Percentiles rank a stretch among this genome's conserved stretches.
phyloP scores from a whole-genome alignment of 2,113 vertebrate species.

The Oxyruncus cristatus region DNA sequence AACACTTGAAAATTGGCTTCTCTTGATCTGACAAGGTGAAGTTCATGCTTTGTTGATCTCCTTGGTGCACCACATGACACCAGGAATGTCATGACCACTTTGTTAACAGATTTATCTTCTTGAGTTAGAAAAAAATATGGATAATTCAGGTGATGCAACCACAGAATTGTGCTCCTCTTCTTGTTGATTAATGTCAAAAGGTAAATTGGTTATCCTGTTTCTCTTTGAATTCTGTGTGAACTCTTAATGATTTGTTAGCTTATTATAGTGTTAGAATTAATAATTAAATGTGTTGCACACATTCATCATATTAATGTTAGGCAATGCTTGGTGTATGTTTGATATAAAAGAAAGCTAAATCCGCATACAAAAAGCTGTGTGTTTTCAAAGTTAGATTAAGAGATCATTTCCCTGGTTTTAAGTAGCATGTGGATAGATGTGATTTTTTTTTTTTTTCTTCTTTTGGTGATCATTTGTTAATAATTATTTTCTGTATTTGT shows the following conservation, averaged over 20 bases:
- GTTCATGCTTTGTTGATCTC: slow-evolving; percentile 36
- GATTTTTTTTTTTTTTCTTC: not conserved
- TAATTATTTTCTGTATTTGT: not conserved
- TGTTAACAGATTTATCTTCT: slow-evolving; percentile 54
- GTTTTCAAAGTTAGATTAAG: not conserved
- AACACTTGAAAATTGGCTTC: slow-evolving; percentile 24
- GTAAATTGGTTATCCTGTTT: not conserved
- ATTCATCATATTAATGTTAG: not conserved
- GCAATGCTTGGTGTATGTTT: not conserved
- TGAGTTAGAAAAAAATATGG: not conserved
- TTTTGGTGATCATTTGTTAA: not conserved
- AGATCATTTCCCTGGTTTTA: not conserved
- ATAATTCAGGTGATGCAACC: not conserved
- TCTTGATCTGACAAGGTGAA: slow-evolving; percentile 18
- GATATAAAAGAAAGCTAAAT: not conserved
- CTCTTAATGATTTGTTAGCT: not conserved
- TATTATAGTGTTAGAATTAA: not conserved
- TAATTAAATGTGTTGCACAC: not conserved
- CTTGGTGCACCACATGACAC: not conserved
- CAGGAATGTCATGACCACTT: slow-evolving; percentile 39
- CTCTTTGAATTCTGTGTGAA: not conserved
- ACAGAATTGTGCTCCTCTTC: not conserved
- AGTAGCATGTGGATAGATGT: not conserved
- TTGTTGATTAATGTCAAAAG: not conserved
- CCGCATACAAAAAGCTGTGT: not conserved